Evolutionary conservation across 2,113 vertebrate species (phyloP).

Genomic region (Nerophis lumbriciformis): DNA sequence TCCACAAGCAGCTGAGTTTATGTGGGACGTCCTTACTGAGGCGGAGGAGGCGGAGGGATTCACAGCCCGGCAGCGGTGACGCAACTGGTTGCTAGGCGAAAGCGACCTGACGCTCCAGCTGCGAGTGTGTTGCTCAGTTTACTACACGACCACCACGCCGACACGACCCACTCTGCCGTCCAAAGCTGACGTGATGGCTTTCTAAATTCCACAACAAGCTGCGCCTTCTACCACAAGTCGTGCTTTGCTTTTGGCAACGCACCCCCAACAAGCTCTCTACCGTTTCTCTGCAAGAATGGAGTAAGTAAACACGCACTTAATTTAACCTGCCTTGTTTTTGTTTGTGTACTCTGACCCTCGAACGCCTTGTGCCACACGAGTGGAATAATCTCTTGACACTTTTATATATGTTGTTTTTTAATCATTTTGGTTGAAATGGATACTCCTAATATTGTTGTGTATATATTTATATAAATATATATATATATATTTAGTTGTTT

Average conservation of each 20-base stretch:
- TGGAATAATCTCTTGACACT: background rate
- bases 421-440: background rate
- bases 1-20: background rate
- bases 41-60: conserved; percentile 54
- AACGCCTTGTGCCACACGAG: background rate
- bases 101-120: conserved; percentile 68
- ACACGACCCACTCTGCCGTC: conserved; percentile 55
- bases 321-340: background rate
- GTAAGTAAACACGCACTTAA: conserved; percentile 68
- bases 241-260: conserved; percentile 79
- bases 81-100: conserved; percentile 79
- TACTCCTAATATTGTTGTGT: background rate
- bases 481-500: background rate
- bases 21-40: background rate
- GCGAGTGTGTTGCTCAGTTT: conserved; percentile 66
- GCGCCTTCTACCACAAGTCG: conserved; percentile 51
- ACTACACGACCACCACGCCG: conserved; percentile 73
- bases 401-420: background rate
- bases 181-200: conserved; percentile 60
- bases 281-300: conserved; percentile 75
- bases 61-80: conserved; percentile 55
- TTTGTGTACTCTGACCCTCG: conserved; percentile 2
- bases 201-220: conserved; percentile 54
- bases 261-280: conserved; percentile 63
- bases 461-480: background rate